Base-by-base conservation (phyloP, 1,140 invertebrate genomes). In the Temnothorax nylanderi region DNA sequence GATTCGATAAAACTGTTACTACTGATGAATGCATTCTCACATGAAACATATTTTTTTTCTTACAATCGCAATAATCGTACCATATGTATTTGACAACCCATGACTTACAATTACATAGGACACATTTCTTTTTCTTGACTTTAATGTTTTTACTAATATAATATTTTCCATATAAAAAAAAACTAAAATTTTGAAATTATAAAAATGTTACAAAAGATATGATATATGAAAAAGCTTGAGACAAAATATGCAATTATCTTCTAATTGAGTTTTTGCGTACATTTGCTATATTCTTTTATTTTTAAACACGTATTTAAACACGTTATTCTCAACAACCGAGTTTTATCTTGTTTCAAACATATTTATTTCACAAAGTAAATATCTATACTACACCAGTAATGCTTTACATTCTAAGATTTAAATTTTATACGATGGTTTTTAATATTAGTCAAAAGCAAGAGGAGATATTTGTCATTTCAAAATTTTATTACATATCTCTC, bases 181-280 rank as follows among this genome's bases (percentile, higher is more conserved):
- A 69, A 5, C 6, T 69, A n/a, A n/a, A 71, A 37, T 64, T 44
- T 64, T 78, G 26, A 69, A 49, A 34, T 18, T 41, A 69, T 2
- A 21, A 47, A 1, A 54, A 69, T 80, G 62, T 80, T 51, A 80
- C 47, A 37, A 69, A 67, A 80, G 62, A 80, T 69, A 80, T 78
- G 44, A 32, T 67, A 7, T 26, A 18, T 21, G 7, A 78, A 67
- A 76, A 26, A 18, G 8, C 7, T 76, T 11, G 21, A 76, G n/a
- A 37, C 34, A 76, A 75, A 75, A 76, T 60, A 58, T 26, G 72
- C 7, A 16, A 58, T 75, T 75, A 51, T 75, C n/a, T 58, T 75
- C n/a, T 58, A 16, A 60, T 58, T 16, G 2, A 62, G n/a, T 76
- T 60, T 56, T 60, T 76, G 3, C 16, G 5, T 76, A 37, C 13